Evolutionary conservation across 1,140 invertebrate species (phyloP), one percentile per base, ranked within the genome.

Genomic region (Branchinecta lindahli): DNA sequence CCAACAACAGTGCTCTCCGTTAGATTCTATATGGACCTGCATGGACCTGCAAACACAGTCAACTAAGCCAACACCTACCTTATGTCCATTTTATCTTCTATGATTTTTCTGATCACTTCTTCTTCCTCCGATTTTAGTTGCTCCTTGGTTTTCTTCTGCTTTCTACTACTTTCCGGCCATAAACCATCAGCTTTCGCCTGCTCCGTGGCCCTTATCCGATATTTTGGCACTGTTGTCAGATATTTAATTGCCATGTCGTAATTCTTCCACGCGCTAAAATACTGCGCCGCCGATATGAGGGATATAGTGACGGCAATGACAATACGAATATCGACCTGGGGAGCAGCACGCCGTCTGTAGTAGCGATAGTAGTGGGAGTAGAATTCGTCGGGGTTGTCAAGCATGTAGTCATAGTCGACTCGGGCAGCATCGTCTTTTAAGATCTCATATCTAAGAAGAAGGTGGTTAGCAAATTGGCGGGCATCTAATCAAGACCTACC

Each of bases 331-430:
- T 96, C 93, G 7, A 96, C 91, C 80, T 94, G 92, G 4, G 92
- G 92, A 10, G 89, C 86, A 77, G 91, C 85, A 67, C 88, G 82
- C 69, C 89, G 82, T 45, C 88, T 80, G 80, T 95, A 96, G 77
- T 95, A 96, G 71, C 89, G 84, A 78, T 93, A 96, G 77, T 94
- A 94, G 81, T 93, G 88, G 45, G 86, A 84, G 79, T 92, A 92
- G 75, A 91, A 89, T 73, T 91, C 87, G 76, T 92, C 88, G 68
- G 93, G 93, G 82, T 96, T 88, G 77, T 96, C 93, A 79, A 96
- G 82, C 90, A 95, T 94, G 79, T 95, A 94, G 79, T 96, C 88
- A 78, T 96, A 96, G 79, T 95, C 92, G 66, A 81, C 83, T 73
- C 91, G 81, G 15, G 87, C 85, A 75, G 94, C 92, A 47, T 95